phyloP scores from a whole-genome alignment of 2,797 vertebrate species.

The Scarus forsteni region DNA sequence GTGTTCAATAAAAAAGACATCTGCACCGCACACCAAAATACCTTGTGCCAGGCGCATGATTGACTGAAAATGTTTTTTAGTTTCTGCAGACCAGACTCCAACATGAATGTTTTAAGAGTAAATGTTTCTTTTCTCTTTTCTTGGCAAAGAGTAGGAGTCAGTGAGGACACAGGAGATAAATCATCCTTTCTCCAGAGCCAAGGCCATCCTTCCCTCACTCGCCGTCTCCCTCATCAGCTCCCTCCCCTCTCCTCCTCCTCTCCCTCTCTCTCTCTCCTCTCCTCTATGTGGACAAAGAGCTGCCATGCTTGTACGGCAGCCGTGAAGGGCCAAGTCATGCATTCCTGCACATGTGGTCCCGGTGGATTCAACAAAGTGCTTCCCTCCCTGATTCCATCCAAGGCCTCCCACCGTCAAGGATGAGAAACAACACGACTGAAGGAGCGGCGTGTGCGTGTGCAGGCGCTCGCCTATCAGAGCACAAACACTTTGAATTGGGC shows the following conservation, averaged over 20 bases:
- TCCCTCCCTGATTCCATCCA: slow-evolving; percentile 50
- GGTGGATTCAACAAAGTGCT: slow-evolving; percentile 51
- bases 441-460: slow-evolving; percentile 10
- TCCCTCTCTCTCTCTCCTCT: neutral
- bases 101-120: slow-evolving; percentile 10
- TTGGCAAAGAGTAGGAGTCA: slow-evolving; percentile 28
- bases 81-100: slow-evolving; percentile 4
- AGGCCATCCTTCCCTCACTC: slow-evolving; percentile 53
- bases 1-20: too few species aligned
- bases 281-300: slow-evolving; percentile 44
- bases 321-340: slow-evolving; percentile 53
- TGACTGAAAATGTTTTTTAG: neutral
- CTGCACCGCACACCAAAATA: too few species aligned
- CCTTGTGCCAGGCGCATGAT: too few species aligned
- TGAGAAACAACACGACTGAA: slow-evolving; percentile 40
- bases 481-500: slow-evolving; percentile 66
- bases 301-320: slow-evolving; percentile 48
- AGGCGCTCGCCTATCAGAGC: slow-evolving; percentile 35
- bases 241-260: slow-evolving; percentile 18
- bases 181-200: slow-evolving; percentile 57
- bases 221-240: slow-evolving; percentile 25
- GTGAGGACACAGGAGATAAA: slow-evolving; percentile 62
- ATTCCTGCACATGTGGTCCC: slow-evolving; percentile 57
- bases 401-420: slow-evolving; percentile 58
- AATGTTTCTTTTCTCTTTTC: slow-evolving; percentile 26